Evolutionary conservation across 2,888 invertebrate species (phyloP).

Genomic region (Cataglyphis livida): DNA sequence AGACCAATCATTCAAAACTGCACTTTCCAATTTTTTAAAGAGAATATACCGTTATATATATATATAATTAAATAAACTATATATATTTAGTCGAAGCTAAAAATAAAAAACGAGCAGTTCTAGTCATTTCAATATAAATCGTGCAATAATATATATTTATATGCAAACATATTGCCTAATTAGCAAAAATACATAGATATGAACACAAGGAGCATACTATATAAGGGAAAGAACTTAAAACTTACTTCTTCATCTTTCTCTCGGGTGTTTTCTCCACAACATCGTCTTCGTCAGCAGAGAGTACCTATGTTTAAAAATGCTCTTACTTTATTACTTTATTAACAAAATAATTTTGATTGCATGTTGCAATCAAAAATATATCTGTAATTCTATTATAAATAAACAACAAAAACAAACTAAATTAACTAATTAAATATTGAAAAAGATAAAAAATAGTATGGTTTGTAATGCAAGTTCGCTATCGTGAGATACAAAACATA

Average conservation of each 20-base stretch:
- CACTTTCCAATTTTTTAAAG: neutral
- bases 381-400: neutral
- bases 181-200: conserved; percentile 3
- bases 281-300: conserved; percentile 65
- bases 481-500: neutral
- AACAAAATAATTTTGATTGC: neutral
- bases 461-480: neutral
- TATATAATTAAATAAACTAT: no score
- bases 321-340: neutral
- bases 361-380: neutral
- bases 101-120: neutral
- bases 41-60: neutral
- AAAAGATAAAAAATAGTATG: neutral
- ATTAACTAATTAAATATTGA: neutral
- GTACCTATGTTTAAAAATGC: conserved; percentile 62
- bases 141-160: neutral
- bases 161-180: neutral
- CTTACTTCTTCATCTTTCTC: conserved; percentile 67
- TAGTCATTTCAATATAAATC: neutral
- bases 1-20: neutral
- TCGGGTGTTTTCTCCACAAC: conserved; percentile 72
- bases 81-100: neutral
- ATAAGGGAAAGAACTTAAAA: neutral
- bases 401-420: neutral
- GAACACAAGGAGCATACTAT: neutral